Conservation (phyloP, 2,113 vertebrate species). For the Albula glossodonta region DNA sequence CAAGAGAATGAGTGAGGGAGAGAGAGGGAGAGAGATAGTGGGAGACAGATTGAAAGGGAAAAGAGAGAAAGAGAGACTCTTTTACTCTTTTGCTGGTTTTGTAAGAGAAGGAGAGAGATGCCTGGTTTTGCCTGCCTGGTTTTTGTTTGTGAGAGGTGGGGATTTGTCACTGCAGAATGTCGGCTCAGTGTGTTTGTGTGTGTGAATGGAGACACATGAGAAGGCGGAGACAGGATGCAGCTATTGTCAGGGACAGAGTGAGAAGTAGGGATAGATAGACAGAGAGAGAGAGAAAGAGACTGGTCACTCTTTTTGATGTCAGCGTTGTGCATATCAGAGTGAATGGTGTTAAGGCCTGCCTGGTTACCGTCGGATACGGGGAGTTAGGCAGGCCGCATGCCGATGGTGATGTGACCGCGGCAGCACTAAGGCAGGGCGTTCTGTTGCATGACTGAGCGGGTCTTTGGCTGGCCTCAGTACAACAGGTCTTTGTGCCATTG, state of each 20-base stretch:
- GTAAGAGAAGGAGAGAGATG: too few species aligned
- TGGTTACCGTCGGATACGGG: background rate
- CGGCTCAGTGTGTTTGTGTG: background rate
- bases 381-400: background rate
- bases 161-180: background rate
- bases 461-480: background rate
- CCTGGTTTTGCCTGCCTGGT: too few species aligned
- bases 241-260: background rate
- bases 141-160: too few species aligned
- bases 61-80: background rate
- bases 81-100: too few species aligned
- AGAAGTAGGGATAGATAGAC: background rate
- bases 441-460: background rate
- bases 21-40: background rate
- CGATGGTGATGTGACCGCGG: background rate
- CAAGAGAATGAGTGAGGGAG: background rate
- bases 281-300: background rate
- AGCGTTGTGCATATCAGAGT: background rate
- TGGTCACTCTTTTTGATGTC: background rate
- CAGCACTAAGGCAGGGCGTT: background rate
- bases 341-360: background rate
- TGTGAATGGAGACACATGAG: background rate
- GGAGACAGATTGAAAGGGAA: background rate
- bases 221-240: background rate
- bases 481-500: background rate